phyloP scores from a whole-genome alignment of 2,797 vertebrate species.

The Leptodactylus fallax region DNA sequence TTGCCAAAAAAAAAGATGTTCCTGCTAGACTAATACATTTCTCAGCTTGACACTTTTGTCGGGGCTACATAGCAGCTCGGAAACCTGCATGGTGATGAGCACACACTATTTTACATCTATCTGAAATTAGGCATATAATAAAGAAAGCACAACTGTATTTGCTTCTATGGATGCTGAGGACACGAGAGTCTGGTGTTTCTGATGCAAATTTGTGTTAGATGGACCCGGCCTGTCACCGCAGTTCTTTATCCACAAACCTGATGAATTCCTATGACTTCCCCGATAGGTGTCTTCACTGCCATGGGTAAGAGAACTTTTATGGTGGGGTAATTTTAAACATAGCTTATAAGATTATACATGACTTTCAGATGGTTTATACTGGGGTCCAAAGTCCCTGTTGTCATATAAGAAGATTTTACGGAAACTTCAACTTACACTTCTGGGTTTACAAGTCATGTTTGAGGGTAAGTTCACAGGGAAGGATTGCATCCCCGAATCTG shows the following conservation, averaged over 20 bases:
- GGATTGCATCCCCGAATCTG: too few species aligned
- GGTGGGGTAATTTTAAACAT: background rate
- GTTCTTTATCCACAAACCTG: background rate
- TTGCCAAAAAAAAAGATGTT: slow-evolving; percentile 73
- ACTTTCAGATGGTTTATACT: background rate
- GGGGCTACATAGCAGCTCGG: slow-evolving; percentile 5
- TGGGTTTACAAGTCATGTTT: too few species aligned
- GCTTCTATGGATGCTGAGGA: slow-evolving; percentile 5
- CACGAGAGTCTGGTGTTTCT: slow-evolving; percentile 1
- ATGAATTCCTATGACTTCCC: background rate
- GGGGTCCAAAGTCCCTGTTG: too few species aligned
- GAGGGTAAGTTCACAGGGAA: too few species aligned
- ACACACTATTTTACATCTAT: slow-evolving; percentile 56
- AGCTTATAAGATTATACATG: background rate
- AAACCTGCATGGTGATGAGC: slow-evolving; percentile 53
- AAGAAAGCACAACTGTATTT: slow-evolving; percentile 32
- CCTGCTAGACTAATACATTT: slow-evolving; percentile 68
- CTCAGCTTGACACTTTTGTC: slow-evolving; percentile 67
- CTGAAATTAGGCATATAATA: slow-evolving; percentile 51
- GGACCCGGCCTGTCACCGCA: background rate
- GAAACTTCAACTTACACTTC: too few species aligned
- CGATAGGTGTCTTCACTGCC: background rate
- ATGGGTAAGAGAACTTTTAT: background rate
- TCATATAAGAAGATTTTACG: too few species aligned
- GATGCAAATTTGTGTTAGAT: background rate